phyloP scores from a whole-genome alignment of 2,888 invertebrate species.

The Fragum whitleyi region DNA sequence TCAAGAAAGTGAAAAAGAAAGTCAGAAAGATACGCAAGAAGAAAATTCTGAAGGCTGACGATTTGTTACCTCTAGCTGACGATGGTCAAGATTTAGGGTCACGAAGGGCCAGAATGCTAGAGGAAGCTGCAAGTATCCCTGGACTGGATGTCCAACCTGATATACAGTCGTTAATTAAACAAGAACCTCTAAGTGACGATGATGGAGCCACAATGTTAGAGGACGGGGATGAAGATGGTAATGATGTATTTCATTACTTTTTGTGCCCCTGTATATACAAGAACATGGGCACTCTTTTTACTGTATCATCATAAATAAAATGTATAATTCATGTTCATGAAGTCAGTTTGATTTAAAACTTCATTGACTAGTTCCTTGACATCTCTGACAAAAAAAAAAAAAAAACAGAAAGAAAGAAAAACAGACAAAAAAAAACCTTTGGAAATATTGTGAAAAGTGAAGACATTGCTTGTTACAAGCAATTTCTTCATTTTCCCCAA shows the following conservation, averaged over 20 bases:
- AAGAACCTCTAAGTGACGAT: constrained; percentile 12
- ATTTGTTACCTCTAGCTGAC: constrained; percentile 86
- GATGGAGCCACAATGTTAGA: constrained; percentile 5
- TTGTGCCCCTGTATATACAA: no score
- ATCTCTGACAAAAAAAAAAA: no score
- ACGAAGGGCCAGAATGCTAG: constrained; percentile 56
- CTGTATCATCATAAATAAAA: no score
- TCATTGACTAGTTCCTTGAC: no score
- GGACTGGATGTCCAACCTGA: constrained; percentile 9
- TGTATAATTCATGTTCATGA: no score
- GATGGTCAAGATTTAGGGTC: constrained; percentile 68
- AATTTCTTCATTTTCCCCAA: no score
- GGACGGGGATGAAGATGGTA: constrained; percentile 10
- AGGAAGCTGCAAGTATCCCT: constrained; percentile 11
- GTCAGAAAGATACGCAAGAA: constrained; percentile 89
- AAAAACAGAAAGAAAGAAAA: no score
- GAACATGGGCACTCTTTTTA: no score
- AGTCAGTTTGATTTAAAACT: no score
- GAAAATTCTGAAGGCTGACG: constrained; percentile 90
- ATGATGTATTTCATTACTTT: background rate
- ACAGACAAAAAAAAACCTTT: no score
- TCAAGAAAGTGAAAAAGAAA: constrained; percentile 93
- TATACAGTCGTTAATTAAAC: background rate
- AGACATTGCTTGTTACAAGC: no score
- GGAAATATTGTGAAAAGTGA: no score